phyloP scores from a whole-genome alignment of 2,113 vertebrate species.

The Poecile atricapillus region DNA sequence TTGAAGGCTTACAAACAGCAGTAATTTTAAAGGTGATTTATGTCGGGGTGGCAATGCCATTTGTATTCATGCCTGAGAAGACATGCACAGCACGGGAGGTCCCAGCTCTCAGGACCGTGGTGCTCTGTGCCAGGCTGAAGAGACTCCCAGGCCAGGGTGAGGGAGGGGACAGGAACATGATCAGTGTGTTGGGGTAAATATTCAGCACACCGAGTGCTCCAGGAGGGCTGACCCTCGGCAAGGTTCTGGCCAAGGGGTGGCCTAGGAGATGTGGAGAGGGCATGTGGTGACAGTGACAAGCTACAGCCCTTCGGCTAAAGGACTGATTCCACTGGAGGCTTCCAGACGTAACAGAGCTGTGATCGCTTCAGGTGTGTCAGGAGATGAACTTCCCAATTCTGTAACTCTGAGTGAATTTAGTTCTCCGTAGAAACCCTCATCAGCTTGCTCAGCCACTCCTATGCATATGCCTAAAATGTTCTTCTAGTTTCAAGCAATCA shows the following conservation, averaged over 20 bases:
- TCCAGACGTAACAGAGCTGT: neutral
- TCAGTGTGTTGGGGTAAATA: too few relatives aligned
- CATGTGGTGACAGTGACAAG: neutral
- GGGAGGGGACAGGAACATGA: neutral
- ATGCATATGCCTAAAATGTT: neutral
- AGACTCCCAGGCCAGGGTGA: neutral
- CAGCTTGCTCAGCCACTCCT: neutral
- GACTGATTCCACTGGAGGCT: neutral
- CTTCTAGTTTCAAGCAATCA: neutral
- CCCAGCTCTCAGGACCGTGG: fast-evolving
- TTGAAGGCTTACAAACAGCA: neutral
- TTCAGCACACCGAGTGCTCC: neutral
- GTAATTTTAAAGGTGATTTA: neutral
- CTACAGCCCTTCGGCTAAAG: neutral
- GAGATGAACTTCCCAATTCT: neutral
- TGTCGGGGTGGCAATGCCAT: neutral
- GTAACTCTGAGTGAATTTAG: neutral
- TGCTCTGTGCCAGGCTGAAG: neutral
- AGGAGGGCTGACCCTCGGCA: neutral
- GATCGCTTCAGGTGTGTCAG: neutral
- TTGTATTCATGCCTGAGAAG: neutral
- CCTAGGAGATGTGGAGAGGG: neutral
- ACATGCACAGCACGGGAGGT: neutral
- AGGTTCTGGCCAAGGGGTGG: neutral
- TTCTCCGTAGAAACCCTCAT: neutral